A percentile compares a stretch with the other conserved stretches of the same genome.
Evolutionary conservation across 2,797 vertebrate genomes (phyloP).

Genomic region (Lepus townsendii): DNA sequence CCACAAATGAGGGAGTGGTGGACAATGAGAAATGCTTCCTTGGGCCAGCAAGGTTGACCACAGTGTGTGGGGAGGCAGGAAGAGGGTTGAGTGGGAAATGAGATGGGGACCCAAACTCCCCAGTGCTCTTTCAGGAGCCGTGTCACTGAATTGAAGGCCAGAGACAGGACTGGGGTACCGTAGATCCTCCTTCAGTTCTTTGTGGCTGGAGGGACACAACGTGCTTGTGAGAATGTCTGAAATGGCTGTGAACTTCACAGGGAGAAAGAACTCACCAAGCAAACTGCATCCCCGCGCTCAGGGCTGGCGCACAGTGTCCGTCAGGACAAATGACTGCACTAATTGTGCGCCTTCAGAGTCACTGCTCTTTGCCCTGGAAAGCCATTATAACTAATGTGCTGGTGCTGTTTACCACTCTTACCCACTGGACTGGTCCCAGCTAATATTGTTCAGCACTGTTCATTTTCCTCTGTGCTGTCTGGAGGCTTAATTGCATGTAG

Average conservation of each 20-base stretch:
- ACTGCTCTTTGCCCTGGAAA: slow-evolving; percentile 75
- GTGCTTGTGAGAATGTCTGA: slow-evolving; percentile 7
- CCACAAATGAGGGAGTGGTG: background rate
- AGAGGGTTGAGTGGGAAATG: background rate
- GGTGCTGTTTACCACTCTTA: slow-evolving; percentile 77
- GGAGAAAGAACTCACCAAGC: background rate
- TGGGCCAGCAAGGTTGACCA: background rate
- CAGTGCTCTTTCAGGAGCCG: background rate
- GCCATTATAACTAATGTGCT: slow-evolving; percentile 73
- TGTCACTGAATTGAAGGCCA: background rate
- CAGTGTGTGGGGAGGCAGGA: background rate
- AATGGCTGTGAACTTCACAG: background rate
- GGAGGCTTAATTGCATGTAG: slow-evolving; percentile 49
- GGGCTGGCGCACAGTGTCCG: slow-evolving; percentile 21
- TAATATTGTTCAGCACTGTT: slow-evolving; percentile 86
- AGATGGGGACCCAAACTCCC: background rate
- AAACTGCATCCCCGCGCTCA: background rate
- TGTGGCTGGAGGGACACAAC: background rate
- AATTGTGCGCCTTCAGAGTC: slow-evolving; percentile 66
- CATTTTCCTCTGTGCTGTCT: slow-evolving; percentile 49
- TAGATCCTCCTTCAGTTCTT: background rate
- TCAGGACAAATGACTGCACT: slow-evolving; percentile 77
- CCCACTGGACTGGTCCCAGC: slow-evolving; percentile 68
- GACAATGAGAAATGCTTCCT: background rate
- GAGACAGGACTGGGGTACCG: background rate